Base-by-base conservation (phyloP, 2,888 invertebrate species). In the Silvanus unidentatus region DNA sequence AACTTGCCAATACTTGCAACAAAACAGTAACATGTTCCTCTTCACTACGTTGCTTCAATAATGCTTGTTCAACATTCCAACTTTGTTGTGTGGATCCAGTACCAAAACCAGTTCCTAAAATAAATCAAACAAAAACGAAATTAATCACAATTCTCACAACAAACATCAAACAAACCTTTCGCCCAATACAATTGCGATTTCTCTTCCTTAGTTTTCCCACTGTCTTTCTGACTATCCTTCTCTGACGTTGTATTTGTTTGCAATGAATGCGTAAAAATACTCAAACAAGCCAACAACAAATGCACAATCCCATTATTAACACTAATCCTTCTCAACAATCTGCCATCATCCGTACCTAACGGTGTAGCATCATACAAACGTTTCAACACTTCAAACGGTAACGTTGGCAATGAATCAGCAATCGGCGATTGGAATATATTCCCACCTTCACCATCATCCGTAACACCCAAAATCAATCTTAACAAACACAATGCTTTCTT, bases 41-140 rank as follows among this genome's bases (percentile, higher is more conserved):
- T 72, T 96, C 94, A 48, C 88, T 88, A 48, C 84, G 81, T 69
- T 95, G 94, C 9, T 92, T 77, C 51, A 90, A 73, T 40, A 96
- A 72, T n/a, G 94, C 93, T 66, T 93, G 92, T 65, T 96, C 95
- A 29, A 96, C 91, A 72, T 96, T 94, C 96, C 96, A 97, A 37
- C 91, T 91, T 69, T 94, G 94, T 52, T 90, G 88, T 9, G 93
- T 96, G 14, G 92, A 92, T 15, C 96, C 96, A 0, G 94, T 95
- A 39, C 96, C 96, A 72, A 95, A 96, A 1, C 96, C 96, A 2
- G 96, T 96, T 35, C 71, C 70, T 68, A 39, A n/a, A n/a, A n/a
- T n/a, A n/a, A n/a, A 39, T 22, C n/a, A 30, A 13, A 1, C 15
- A 28, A 43, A 43, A 38, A 42, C 10, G 15, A 10, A 44, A 40